Base-by-base conservation (phyloP, 2,888 invertebrate species). In the Brenthis ino region DNA sequence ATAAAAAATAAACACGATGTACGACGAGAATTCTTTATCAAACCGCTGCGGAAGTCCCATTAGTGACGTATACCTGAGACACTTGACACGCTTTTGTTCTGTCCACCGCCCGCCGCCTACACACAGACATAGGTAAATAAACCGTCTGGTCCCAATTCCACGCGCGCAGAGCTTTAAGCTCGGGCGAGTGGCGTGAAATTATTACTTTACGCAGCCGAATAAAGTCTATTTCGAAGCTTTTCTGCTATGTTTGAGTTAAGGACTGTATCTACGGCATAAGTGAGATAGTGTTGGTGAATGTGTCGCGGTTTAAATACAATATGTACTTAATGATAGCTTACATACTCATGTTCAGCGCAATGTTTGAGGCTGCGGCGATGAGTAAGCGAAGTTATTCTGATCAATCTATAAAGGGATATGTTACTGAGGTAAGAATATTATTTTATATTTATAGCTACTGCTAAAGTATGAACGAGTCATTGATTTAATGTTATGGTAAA, bases 361-460 rank as follows among this genome's bases (percentile, higher is more conserved):
- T 86, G 83, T 76, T 86, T 72, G 83, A 81, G 71, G 82, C 83
- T 48, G 83, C 83, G 71, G 81, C 93, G 67, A 90, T 94, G 73
- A 88, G 89, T 16, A 96, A 95, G 84, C 93, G 96, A 79, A 96
- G 96, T 83, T 95, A 96, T 86, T 96, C 96, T 57, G 97, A 97
- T 86, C 95, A 96, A 82, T 96, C 97, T 71, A 95, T 97, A 60
- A 94, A 95, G 80, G 96, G 95, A 85, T 97, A 97, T 84, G 93
- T 97, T 79, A 96, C 97, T 14, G 97, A 97, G 95, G 97, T 97
- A 93, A 79, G 72, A 1, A 16, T 37, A 8, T 6, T 13, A 6
- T 8, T 53, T n/a, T 16, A 53, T 8, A 5, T 53, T 53, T 53
- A 53, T 16, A 53, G 16, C n/a, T 16, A 5, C 11, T 53, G 51